Evolutionary conservation across 2,797 vertebrate genomes (phyloP), one percentile per base, ranked within the genome.

Genomic region (Scyliorhinus canicula): DNA sequence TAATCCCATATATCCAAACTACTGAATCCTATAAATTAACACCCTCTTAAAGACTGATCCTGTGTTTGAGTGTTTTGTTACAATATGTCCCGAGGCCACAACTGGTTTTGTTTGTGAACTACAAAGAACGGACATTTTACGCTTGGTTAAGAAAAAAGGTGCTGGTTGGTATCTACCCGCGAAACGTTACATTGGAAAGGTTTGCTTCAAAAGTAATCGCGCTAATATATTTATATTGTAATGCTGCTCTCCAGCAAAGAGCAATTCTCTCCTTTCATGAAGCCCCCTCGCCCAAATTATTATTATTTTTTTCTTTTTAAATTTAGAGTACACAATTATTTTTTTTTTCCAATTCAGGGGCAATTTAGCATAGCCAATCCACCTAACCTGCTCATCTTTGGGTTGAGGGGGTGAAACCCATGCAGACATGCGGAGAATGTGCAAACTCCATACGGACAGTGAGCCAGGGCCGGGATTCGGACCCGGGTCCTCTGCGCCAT

Each of bases 1-100:
- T 93, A 67, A 93, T 69, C 93, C 65, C 93, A 94, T 74, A 50
- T 71, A 52, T 94, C 65, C 93, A 74, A 94, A 71, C 67, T 71
- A 74, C 47, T 52, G 26, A 50, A 71, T 71, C 67, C 93, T 52
- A 94, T 52, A 94, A 50, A 94, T 71, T 94, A 52, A 60, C 67
- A 74, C 65, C 31, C 28, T 94, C 44, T 74, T 94, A 94, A 94
- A 71, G 65, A 35, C 67, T 94, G 67, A 71, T 71, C 40, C 91
- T 24, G 5, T 16, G 67, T 74, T 74, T 74, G 67, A 93, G 93
- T 71, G 44, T 71, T 93, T 71, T 74, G 67, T 94, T 94, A 71
- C 47, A 94, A 60, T 94, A 52, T 94, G 47, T 71, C 67, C 35
- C 21, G 44, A 74, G 47, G 65, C 65, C 28, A 40, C 47, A 52